Evolutionary conservation across 2,888 invertebrate species (phyloP).

Genomic region (Zelleria hepariella): DNA sequence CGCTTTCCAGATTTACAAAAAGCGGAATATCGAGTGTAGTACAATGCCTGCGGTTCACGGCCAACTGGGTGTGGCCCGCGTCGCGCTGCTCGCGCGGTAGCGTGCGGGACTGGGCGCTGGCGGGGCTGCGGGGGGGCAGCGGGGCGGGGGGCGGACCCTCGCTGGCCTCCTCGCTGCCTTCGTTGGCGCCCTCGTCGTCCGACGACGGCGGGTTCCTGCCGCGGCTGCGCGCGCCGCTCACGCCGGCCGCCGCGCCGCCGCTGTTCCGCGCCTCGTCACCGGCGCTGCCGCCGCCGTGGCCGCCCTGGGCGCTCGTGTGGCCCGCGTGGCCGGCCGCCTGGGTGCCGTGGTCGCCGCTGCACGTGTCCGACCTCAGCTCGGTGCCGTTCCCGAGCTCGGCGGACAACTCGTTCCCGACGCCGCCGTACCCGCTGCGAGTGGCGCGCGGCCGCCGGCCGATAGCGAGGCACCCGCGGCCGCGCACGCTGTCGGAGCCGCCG

Average conservation of each 20-base stretch:
- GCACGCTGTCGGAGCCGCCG: constrained; percentile 71
- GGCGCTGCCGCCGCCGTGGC: constrained; percentile 53
- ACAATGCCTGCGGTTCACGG: constrained; percentile 70
- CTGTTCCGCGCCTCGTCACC: constrained; percentile 62
- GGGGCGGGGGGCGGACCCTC: constrained; percentile 34
- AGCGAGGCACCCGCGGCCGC: constrained; percentile 70
- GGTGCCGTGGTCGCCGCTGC: constrained; percentile 81
- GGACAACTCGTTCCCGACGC: constrained; percentile 84
- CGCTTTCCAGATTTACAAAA: constrained; percentile 84
- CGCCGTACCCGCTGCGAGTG: constrained; percentile 75
- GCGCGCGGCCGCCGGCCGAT: constrained; percentile 77
- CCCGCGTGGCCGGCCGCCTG: constrained; percentile 76
- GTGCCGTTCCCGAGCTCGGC: constrained; percentile 85
- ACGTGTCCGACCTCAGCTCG: constrained; percentile 90
- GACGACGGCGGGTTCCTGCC: constrained; percentile 90
- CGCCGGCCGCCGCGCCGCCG: constrained; percentile 76
- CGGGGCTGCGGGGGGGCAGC: constrained; percentile 17
- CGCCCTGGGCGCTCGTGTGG: constrained; percentile 71
- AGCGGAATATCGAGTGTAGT: constrained; percentile 95
- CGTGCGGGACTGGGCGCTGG: constrained; percentile 10
- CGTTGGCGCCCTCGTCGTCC: constrained; percentile 71
- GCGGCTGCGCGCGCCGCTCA: constrained; percentile 52
- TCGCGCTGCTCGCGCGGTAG: constrained; percentile 71
- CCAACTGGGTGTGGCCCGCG: constrained; percentile 83
- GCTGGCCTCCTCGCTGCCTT: constrained; percentile 32